These are phyloP conservation scores for Prunella strophiata DNA, from an alignment of 2,797 vertebrate genomes.

Conservation along the genomic window DNA sequence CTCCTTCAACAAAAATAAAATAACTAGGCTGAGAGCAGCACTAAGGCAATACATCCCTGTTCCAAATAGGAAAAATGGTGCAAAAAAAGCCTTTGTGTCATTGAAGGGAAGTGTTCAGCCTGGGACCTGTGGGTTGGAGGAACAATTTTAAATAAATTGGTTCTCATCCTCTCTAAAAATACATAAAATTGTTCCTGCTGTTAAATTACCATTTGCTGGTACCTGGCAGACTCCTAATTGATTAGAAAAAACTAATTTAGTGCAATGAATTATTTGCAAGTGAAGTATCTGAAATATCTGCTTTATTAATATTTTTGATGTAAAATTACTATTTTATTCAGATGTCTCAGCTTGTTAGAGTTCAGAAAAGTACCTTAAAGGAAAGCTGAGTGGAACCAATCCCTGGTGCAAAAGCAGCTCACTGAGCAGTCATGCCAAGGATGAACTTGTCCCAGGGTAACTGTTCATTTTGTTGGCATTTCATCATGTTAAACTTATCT, in stretches of 20 bases:
- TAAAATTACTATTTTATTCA: constrained; percentile 37
- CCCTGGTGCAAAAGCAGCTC: background rate
- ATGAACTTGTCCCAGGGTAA: background rate
- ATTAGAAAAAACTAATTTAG: constrained; percentile 42
- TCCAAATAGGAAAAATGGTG: background rate
- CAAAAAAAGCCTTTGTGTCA: background rate
- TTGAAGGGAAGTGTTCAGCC: background rate
- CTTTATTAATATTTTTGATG: constrained; percentile 51
- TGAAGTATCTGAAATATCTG: constrained; percentile 48
- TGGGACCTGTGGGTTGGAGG: background rate
- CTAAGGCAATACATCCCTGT: background rate
- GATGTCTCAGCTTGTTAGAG: background rate
- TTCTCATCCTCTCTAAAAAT: constrained; percentile 46
- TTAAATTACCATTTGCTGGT: constrained; percentile 48
- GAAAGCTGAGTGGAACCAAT: background rate
- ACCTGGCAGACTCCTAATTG: constrained; percentile 42
- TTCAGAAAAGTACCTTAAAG: background rate
- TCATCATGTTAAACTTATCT: background rate
- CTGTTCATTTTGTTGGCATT: background rate
- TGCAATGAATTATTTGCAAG: constrained; percentile 56
- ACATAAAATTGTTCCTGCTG: constrained; percentile 13
- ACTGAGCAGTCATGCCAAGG: background rate
- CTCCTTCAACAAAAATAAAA: background rate
- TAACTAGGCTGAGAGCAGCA: background rate
- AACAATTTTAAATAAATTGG: constrained; percentile 2